Base-by-base conservation (phyloP, 2,113 vertebrate species). In the Tragelaphus buxtoni region DNA sequence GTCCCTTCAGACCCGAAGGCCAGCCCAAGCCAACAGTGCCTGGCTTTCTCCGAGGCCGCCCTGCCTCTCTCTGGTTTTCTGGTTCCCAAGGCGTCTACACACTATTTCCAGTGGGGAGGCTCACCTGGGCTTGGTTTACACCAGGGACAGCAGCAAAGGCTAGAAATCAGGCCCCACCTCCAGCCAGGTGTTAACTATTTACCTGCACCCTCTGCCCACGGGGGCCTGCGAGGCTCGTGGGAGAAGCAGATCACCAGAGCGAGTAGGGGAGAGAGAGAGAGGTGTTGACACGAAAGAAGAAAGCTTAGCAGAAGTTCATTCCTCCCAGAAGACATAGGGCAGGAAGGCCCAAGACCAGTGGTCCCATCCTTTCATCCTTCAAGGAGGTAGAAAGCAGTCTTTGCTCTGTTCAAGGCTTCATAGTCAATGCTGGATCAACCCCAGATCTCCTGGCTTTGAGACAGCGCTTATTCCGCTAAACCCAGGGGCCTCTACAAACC, bases 171-270 rank as follows among this genome's bases (percentile, higher is more conserved):
- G n/a, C 63, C 13, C 35, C 4, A 0, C 35, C 55, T 42, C 35
- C 55, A 60, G 63, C n/a, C 87, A 74, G 32, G 22, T 51, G 24
- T 60, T 63, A 77, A 87, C 12, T 20, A 56, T 18, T 28, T 17
- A 39, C 74, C 45, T 3, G n/a, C 2, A 30, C 0, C 18, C 32
- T 42, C 53, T 39, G 35, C 30, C 81, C 58, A 12, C 0, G 0
- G 76, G 30, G 32, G 13, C 45, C 51, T 11, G 22, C 11, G 4
- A 51, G 26, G 80, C 17, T 9, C 5, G 4, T 16, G 69, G 74
- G 6, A 30, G 3, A n/a, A 28, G 16, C 20, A 24, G 30, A 2
- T 24, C 45, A 16, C 26, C 80, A 58, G 53, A 51, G 30, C 26
- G 0, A 1, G 45, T 1, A 39, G n/a, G n/a, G 61, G 49, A 35